Percentiles rank a stretch among this genome's conserved stretches.
These are phyloP conservation scores for Cristatella mucedo DNA, from an alignment of 2,888 invertebrate species.

Conservation along the genomic window DNA sequence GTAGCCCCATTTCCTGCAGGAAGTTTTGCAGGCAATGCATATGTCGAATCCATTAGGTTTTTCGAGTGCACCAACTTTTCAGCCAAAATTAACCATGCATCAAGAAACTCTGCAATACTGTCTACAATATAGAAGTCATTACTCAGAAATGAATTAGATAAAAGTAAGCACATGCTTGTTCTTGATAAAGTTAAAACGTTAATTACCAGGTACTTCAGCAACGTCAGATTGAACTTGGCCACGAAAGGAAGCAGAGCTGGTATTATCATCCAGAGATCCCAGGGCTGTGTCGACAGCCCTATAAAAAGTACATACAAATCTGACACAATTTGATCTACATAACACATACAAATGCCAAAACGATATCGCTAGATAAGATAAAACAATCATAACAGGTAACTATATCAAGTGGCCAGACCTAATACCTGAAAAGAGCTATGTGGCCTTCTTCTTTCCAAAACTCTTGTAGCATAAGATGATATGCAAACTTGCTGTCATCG, in stretches of 20 bases:
- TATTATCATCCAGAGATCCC: no score
- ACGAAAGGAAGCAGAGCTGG: neutral
- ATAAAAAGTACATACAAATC: no score
- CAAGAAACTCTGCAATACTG: constrained; percentile 62
- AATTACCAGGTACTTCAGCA: no score
- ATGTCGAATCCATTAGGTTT: constrained; percentile 60
- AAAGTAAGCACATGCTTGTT: no score
- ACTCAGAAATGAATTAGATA: no score
- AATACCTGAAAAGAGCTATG: constrained; percentile 52
- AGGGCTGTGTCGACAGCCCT: no score
- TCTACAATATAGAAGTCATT: constrained; percentile 34
- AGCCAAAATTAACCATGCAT: constrained; percentile 62
- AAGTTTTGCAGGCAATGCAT: constrained; percentile 49
- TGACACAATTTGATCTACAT: no score
- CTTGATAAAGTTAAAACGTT: no score
- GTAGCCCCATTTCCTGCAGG: constrained; percentile 32
- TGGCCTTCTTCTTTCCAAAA: constrained; percentile 59
- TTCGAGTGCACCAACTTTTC: constrained; percentile 72
- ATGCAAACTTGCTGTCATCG: constrained; percentile 66
- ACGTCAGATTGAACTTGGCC: neutral
- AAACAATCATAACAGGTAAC: no score
- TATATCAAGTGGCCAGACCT: no score
- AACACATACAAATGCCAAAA: no score
- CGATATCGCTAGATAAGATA: no score
- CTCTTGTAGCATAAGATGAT: constrained; percentile 65